These are phyloP conservation scores for Nephrotoma flavescens DNA, from an alignment of 2,888 invertebrate genomes.

Conservation along the genomic window DNA sequence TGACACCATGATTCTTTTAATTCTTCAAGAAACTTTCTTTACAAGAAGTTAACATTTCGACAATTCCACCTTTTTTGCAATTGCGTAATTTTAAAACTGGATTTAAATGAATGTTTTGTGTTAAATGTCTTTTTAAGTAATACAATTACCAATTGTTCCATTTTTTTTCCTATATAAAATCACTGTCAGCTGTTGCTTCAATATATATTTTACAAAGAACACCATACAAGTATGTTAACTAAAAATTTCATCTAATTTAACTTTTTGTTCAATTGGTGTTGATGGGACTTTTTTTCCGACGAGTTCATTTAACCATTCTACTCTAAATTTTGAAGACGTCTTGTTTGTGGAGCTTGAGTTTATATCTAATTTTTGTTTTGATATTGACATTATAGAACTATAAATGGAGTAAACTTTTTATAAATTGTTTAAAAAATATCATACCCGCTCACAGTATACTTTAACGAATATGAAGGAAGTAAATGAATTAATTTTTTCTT, in stretches of 20 bases:
- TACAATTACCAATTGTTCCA: neutral
- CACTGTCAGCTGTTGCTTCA: neutral
- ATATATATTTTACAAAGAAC: too few relatives aligned
- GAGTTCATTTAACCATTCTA: slow-evolving; percentile 6
- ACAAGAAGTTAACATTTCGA: neutral
- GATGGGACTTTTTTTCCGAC: neutral
- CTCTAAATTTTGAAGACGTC: slow-evolving; percentile 1
- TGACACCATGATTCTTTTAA: slow-evolving; percentile 3
- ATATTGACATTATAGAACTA: slow-evolving; percentile 1
- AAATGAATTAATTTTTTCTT: too few relatives aligned
- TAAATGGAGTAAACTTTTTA: too few relatives aligned
- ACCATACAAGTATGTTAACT: slow-evolving; percentile 5
- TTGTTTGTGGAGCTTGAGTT: neutral
- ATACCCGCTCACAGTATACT: too few relatives aligned
- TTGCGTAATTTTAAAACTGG: slow-evolving; percentile 1
- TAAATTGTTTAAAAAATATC: too few relatives aligned
- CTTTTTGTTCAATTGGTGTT: slow-evolving; percentile 1
- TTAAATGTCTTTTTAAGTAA: slow-evolving; percentile 5
- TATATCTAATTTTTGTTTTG: slow-evolving; percentile 3
- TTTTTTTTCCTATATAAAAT: neutral
- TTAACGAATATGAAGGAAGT: too few relatives aligned
- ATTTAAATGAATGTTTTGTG: slow-evolving; percentile 1
- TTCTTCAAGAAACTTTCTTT: slow-evolving; percentile 3
- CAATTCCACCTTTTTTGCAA: slow-evolving; percentile 6
- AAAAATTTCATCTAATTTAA: slow-evolving; percentile 6